Base-by-base conservation (phyloP, 2,888 invertebrate genomes). In the Selenia dentaria region DNA sequence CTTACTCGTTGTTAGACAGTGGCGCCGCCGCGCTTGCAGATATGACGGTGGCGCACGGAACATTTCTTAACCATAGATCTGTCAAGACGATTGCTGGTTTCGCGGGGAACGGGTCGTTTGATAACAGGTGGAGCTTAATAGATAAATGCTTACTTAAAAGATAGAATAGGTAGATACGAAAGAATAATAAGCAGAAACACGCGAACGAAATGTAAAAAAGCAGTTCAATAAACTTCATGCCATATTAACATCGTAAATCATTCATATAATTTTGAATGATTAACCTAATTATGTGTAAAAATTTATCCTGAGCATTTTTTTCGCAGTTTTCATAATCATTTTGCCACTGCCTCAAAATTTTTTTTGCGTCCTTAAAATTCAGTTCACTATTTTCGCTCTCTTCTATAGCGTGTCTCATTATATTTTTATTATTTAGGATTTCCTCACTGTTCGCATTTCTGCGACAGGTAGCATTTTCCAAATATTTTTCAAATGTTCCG, bases 391-490 rank as follows among this genome's bases (percentile, higher is more conserved):
- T 22, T 22, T 22, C 22, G 8, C 8, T 22, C 2, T 6, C 6
- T 22, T 22, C 22, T 22, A 8, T 8, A 2, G 2, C 22, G 8
- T 22, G 22, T 8, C 6, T 18, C 6, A 18, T 18, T 6, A 5
- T 18, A 6, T 22, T 6, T 6, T 22, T 22, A 8, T 6, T 2
- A 22, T 22, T 22, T 22, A 8, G 6, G 2, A 2, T 6, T 8
- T 16, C 3, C 0, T 14, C 5, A 2, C 9, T 14, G 9, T 14
- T 25, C 1, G 4, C 13, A 3, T 10, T 10, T 27, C 27, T 27
- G 3, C 36, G 18, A 8, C 38, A 39, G 2, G 8, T 5, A 14
- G 29, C 24, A 31, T 39, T 22, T 4, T 39, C 14, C 28, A 39
- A 16, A 39, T 39, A 39, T 2, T 24, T 24, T 16, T 14, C 9